Percentiles rank a stretch among this genome's conserved stretches.
phyloP scores from a whole-genome alignment of 2,888 invertebrate species.

The Nasonovia ribisnigri region DNA sequence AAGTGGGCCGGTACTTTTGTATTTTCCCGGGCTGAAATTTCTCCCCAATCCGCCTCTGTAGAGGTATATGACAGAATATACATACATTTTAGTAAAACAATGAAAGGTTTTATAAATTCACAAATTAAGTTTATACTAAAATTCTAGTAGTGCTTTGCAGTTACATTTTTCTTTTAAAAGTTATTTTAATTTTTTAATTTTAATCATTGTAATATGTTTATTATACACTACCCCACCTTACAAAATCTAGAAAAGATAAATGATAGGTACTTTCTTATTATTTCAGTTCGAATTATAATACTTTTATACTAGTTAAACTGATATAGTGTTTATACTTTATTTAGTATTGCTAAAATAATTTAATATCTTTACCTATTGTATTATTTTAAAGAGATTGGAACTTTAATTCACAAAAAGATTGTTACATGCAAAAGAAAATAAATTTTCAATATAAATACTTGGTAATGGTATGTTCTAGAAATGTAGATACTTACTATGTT shows the following conservation, averaged over 20 bases:
- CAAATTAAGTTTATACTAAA: not conserved
- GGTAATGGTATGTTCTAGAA: not conserved
- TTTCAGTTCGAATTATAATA: not conserved
- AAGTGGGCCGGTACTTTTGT: too few species aligned
- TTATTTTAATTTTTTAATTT: not conserved
- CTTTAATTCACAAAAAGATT: not conserved
- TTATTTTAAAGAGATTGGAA: not conserved
- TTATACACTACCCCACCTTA: not conserved
- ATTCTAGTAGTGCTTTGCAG: not conserved
- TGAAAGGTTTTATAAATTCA: not conserved
- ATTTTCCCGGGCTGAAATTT: too few species aligned
- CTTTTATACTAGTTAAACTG: not conserved
- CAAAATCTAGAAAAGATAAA: not conserved
- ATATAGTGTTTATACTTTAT: not conserved
- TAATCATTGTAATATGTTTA: not conserved
- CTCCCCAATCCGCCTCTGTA: too few species aligned
- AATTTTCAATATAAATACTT: not conserved
- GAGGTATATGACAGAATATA: not conserved
- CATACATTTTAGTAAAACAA: not conserved
- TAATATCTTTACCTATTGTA: not conserved
- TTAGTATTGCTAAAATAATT: not conserved
- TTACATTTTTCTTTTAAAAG: not conserved
- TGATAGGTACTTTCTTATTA: not conserved
- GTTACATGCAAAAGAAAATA: not conserved
- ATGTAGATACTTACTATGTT: not conserved